These are phyloP conservation scores for Pagrus major DNA, from an alignment of 2,113 vertebrate genomes.

Conservation along the genomic window DNA sequence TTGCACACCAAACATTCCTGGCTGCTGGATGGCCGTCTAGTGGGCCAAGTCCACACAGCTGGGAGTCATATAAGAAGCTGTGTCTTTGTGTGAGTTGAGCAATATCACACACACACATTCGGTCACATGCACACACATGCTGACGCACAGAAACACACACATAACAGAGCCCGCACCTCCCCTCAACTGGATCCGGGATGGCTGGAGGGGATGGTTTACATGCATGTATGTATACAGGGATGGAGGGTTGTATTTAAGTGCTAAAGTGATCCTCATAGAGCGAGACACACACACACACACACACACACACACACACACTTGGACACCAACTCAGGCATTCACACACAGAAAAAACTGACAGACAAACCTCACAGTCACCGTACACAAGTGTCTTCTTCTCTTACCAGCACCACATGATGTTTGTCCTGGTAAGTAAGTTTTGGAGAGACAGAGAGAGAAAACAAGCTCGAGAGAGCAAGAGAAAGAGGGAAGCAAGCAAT, in stretches of 20 bases:
- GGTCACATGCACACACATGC: not conserved
- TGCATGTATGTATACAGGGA: not conserved
- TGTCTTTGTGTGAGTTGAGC: constrained; percentile 73
- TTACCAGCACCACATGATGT: constrained; percentile 75
- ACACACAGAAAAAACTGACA: constrained; percentile 39
- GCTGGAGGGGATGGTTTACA: not conserved
- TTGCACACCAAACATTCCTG: constrained; percentile 83
- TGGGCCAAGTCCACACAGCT: constrained; percentile 78
- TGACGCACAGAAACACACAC: not conserved
- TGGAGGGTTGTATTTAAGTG: not conserved
- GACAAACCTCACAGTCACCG: constrained; percentile 41
- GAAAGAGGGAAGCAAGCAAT: constrained; percentile 27
- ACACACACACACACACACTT: not conserved
- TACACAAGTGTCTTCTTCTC: constrained; percentile 62
- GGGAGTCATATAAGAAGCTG: constrained; percentile 79
- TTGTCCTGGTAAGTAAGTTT: constrained; percentile 61
- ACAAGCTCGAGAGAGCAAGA: not conserved
- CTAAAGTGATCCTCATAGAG: not conserved
- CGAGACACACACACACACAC: constrained; percentile 8
- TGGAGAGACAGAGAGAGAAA: constrained; percentile 30
- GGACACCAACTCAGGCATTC: constrained; percentile 27
- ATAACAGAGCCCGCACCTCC: not conserved
- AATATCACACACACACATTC: constrained; percentile 46
- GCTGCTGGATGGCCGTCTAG: constrained; percentile 66
- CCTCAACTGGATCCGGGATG: constrained; percentile 12